These are phyloP conservation scores for Temnothorax rugatulus DNA, from an alignment of 2,888 invertebrate genomes.

Conservation along the genomic window DNA sequence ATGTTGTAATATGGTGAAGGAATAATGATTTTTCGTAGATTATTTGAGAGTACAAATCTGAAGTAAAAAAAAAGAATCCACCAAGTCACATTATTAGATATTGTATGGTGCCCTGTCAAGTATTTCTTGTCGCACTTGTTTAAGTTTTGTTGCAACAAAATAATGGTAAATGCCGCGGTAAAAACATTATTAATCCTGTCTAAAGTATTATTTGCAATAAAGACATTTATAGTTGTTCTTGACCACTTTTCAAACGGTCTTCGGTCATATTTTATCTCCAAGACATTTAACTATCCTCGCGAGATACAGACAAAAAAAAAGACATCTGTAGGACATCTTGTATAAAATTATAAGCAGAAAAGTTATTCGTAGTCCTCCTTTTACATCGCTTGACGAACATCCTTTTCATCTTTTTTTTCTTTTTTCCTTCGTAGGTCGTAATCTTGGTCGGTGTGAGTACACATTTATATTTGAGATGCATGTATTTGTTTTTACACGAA, in stretches of 20 bases:
- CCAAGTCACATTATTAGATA: neutral
- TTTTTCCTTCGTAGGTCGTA: slow-evolving; percentile 81
- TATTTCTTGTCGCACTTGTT: neutral
- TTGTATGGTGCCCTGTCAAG: neutral
- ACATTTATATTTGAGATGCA: slow-evolving; percentile 64
- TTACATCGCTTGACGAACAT: neutral
- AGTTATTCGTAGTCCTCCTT: slow-evolving; percentile 6
- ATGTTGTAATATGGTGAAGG: neutral
- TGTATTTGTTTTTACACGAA: slow-evolving; percentile 50
- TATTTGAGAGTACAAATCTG: neutral
- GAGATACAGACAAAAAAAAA: neutral
- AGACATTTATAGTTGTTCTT: neutral
- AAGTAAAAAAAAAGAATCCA: neutral
- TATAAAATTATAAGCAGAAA: neutral
- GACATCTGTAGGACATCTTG: neutral
- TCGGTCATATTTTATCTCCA: neutral
- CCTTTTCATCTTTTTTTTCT: slow-evolving; percentile 59
- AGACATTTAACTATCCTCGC: neutral
- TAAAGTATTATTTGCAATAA: slow-evolving; percentile 16
- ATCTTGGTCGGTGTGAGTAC: slow-evolving; percentile 83
- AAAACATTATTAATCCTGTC: neutral
- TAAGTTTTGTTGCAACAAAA: neutral
- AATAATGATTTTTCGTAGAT: slow-evolving; percentile 17
- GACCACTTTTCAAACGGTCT: neutral
- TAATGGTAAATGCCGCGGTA: neutral